phyloP scores from a whole-genome alignment of 2,113 vertebrate species.

The Paralichthys olivaceus region DNA sequence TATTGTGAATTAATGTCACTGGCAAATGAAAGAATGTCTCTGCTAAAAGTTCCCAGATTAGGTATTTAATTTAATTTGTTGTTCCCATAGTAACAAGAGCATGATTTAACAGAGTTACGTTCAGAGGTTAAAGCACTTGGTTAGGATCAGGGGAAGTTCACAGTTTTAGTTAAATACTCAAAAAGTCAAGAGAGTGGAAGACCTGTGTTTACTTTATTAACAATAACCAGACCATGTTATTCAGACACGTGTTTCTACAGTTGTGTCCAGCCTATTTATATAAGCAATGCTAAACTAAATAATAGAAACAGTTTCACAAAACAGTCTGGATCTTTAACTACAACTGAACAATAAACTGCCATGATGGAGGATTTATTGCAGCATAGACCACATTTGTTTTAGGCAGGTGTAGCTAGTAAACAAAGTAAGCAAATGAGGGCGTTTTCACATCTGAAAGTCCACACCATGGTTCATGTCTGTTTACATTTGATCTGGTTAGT shows the following conservation, averaged over 20 bases:
- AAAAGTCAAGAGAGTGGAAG: neutral
- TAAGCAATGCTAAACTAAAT: neutral
- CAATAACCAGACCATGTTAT: neutral
- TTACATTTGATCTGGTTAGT: no score
- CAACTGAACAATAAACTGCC: neutral
- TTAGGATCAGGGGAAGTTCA: neutral
- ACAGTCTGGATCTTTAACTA: neutral
- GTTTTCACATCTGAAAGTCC: no score
- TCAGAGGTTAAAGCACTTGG: neutral
- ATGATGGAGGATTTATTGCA: no score
- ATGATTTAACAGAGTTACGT: neutral
- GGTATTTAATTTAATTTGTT: neutral
- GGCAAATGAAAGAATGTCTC: neutral
- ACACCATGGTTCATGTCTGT: no score
- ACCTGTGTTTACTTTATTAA: neutral
- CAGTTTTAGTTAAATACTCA: neutral
- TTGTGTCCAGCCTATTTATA: neutral
- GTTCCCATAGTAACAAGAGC: neutral
- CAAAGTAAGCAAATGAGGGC: no score
- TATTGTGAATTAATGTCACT: neutral
- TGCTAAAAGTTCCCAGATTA: neutral
- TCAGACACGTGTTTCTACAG: neutral
- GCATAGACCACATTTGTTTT: no score
- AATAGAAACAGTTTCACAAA: neutral
- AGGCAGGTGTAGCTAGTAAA: no score